Percentiles rank a stretch among this genome's conserved stretches.
These are phyloP conservation scores for Sardina pilchardus DNA, from an alignment of 2,113 vertebrate genomes.

Conservation along the genomic window DNA sequence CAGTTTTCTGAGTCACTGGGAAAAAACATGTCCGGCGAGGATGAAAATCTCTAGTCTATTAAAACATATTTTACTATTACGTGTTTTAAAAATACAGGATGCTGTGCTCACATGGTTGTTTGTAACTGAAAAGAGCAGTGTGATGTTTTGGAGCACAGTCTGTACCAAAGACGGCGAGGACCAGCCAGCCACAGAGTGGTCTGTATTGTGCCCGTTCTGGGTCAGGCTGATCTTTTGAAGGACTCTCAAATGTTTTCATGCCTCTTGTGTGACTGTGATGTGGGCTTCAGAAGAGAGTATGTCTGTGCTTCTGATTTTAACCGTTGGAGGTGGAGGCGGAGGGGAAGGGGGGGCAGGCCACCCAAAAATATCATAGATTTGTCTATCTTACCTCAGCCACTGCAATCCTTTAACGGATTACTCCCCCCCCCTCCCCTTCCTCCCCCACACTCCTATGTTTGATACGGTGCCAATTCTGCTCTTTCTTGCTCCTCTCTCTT, in stretches of 20 bases:
- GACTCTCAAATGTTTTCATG: background rate
- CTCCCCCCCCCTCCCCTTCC: background rate
- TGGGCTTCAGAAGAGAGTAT: background rate
- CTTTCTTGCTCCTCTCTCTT: constrained; percentile 1
- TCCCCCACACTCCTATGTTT: constrained; percentile 22
- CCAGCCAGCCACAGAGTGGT: background rate
- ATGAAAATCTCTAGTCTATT: background rate
- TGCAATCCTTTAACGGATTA: constrained; percentile 41
- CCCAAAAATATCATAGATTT: constrained; percentile 10
- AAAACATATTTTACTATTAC: background rate
- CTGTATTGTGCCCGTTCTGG: background rate
- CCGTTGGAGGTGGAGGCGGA: background rate
- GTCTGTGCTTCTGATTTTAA: background rate
- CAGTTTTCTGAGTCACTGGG: background rate
- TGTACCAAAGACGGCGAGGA: background rate
- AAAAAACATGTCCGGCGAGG: background rate
- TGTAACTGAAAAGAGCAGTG: background rate
- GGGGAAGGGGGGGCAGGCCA: background rate
- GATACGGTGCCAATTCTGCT: constrained; percentile 36
- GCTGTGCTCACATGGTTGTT: background rate
- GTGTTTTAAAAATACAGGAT: background rate
- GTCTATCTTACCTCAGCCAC: constrained; percentile 24
- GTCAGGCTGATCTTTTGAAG: background rate
- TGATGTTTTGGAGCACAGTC: background rate
- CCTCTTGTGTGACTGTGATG: background rate